phyloP scores from a whole-genome alignment of 1,140 invertebrate genomes.

The Venturia canescens region DNA sequence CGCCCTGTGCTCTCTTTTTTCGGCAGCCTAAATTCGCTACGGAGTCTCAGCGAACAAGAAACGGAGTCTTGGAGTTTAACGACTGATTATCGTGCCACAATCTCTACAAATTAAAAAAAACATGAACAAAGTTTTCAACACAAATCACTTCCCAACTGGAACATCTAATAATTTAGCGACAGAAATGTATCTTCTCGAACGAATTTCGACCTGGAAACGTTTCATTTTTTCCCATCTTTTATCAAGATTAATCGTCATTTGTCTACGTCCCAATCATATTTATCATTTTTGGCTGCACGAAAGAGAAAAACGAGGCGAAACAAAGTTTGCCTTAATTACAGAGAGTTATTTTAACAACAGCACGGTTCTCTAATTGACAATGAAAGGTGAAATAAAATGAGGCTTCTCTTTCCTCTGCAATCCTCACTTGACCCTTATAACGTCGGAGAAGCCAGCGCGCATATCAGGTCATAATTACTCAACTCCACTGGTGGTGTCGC shows the following conservation, averaged over 20 bases:
- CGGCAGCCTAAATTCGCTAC: background rate
- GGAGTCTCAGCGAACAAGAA: background rate
- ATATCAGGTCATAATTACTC: slow-evolving; percentile 33
- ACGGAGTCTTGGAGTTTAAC: background rate
- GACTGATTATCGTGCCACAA: too few species aligned
- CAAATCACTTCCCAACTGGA: too few species aligned
- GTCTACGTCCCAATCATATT: too few species aligned
- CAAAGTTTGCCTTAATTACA: background rate
- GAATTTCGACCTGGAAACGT: too few species aligned
- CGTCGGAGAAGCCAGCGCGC: background rate
- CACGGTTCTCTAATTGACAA: background rate
- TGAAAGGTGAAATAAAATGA: slow-evolving; percentile 15
- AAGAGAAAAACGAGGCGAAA: background rate
- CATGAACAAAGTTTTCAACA: too few species aligned
- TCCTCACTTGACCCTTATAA: slow-evolving; percentile 3
- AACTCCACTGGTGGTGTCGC: background rate
- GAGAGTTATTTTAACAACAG: too few species aligned
- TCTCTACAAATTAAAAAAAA: too few species aligned
- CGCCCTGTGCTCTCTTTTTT: background rate
- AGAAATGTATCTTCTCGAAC: too few species aligned
- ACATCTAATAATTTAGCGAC: too few species aligned
- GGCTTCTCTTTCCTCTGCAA: background rate
- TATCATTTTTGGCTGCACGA: too few species aligned
- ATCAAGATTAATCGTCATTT: too few species aligned
- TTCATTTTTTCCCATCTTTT: too few species aligned